Conservation (phyloP, 2,113 vertebrate genomes). For the Bujurquina vittata region DNA sequence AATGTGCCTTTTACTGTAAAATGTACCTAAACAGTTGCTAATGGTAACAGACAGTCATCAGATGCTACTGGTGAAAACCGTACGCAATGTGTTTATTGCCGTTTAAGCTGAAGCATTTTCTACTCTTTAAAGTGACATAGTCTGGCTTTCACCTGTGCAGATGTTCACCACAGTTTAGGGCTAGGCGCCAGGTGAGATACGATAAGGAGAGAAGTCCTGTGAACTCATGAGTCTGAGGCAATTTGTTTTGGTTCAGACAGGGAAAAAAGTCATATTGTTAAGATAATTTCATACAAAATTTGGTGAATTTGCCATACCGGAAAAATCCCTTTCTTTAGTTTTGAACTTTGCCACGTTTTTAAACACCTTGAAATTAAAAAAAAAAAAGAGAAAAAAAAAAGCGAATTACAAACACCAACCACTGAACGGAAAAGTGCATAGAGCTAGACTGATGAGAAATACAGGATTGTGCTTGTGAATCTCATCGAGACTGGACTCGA, state of each 20-base stretch:
- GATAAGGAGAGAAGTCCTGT: neutral
- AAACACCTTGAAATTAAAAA: slow-evolving; percentile 14
- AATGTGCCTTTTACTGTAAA: neutral
- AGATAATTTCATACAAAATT: neutral
- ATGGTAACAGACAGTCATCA: neutral
- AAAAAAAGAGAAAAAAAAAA: neutral
- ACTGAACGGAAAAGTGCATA: slow-evolving; percentile 71
- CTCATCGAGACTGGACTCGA: slow-evolving; percentile 37
- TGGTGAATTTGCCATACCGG: slow-evolving; percentile 1
- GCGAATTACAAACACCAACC: slow-evolving; percentile 42
- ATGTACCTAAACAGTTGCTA: neutral
- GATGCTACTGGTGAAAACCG: neutral
- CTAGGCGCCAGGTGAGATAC: neutral
- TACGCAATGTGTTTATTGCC: neutral
- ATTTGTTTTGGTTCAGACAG: neutral
- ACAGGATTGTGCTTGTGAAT: slow-evolving; percentile 75
- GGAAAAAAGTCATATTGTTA: neutral
- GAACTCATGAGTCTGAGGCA: slow-evolving; percentile 3
- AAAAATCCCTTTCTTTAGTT: slow-evolving; percentile 29
- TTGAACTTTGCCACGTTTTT: slow-evolving; percentile 27
- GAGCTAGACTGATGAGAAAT: slow-evolving; percentile 61
- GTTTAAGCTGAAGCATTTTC: neutral
- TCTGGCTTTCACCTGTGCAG: slow-evolving; percentile 30
- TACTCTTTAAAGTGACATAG: slow-evolving; percentile 25
- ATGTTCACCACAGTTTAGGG: neutral